phyloP scores from a whole-genome alignment of 2,113 vertebrate genomes.

The Formicarius rufipectus region DNA sequence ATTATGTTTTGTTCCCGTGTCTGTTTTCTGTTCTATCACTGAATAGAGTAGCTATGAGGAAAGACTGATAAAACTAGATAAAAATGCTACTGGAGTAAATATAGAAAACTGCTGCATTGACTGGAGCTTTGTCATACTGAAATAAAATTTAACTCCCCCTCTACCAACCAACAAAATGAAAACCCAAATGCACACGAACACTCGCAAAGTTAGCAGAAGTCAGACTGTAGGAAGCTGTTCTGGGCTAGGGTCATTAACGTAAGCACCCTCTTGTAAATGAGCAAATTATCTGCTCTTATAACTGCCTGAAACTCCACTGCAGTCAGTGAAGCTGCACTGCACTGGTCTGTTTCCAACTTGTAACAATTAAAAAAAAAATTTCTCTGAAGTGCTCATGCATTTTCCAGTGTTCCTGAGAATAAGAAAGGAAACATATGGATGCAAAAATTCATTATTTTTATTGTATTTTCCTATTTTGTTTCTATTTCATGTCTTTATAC shows the following conservation, averaged over 20 bases:
- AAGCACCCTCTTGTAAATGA: background rate
- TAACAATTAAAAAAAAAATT: background rate
- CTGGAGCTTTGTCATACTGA: background rate
- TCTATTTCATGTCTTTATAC: background rate
- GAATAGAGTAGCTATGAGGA: background rate
- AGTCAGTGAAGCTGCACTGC: background rate
- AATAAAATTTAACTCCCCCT: background rate
- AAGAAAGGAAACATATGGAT: background rate
- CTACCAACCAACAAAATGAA: background rate
- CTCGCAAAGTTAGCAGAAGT: background rate
- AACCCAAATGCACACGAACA: background rate
- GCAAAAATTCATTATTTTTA: background rate
- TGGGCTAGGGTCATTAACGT: background rate
- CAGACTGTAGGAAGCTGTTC: background rate
- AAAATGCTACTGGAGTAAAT: background rate
- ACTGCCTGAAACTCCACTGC: background rate
- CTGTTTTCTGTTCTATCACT: background rate
- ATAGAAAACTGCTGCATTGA: background rate
- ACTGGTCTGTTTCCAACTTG: background rate
- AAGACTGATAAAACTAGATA: background rate
- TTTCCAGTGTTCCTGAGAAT: background rate
- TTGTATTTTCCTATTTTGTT: background rate
- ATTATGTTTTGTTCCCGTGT: background rate
- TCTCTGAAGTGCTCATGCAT: background rate
- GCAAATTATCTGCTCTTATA: background rate